Evolutionary conservation across 2,888 invertebrate species (phyloP), one percentile per base, ranked within the genome.

Genomic region (Cataglyphis cursor): DNA sequence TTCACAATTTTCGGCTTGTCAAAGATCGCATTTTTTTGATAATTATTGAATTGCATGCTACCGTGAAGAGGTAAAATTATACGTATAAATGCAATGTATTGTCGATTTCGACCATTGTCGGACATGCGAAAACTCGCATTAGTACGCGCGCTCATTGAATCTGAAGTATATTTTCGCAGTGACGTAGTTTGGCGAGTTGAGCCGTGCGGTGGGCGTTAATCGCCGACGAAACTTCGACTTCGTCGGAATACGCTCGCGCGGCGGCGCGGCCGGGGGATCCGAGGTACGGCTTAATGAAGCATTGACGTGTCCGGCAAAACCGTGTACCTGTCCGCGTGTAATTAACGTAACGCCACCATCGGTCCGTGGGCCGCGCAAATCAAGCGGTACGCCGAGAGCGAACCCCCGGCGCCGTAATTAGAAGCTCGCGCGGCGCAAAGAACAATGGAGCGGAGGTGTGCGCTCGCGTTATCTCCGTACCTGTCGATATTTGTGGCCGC

Each of bases 261-360:
- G 62, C 35, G 44, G 78, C 64, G 62, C 35, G 44, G 78, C 64
- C 54, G 68, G 12, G 64, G 24, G 57, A 41, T 57, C 44, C 44
- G 41, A 21, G 44, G 76, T 28, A 48, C 59, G 78, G 89, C 86
- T 84, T 90, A 87, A 90, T 88, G 90, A 89, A 87, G 85, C 85
- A 88, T 90, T 89, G 86, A 87, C 90, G 88, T 82, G 85, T 83
- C 83, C 82, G 62, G 64, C 70, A 62, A 75, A 85, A 81, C 75
- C 87, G 86, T 89, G 87, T 89, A 89, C 85, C 89, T 90, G 88
- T 87, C 89, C 84, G 83, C 84, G 85, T 83, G 84, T 90, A 92
- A 92, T 92, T 91, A 92, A 89, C 91, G 91, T 91, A 90, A 92
- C 89, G 87, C 86, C 72, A 54, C 54, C 84, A 70, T 31, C 70